phyloP scores from a whole-genome alignment of 2,888 invertebrate species.

The Eudemis profundana region DNA sequence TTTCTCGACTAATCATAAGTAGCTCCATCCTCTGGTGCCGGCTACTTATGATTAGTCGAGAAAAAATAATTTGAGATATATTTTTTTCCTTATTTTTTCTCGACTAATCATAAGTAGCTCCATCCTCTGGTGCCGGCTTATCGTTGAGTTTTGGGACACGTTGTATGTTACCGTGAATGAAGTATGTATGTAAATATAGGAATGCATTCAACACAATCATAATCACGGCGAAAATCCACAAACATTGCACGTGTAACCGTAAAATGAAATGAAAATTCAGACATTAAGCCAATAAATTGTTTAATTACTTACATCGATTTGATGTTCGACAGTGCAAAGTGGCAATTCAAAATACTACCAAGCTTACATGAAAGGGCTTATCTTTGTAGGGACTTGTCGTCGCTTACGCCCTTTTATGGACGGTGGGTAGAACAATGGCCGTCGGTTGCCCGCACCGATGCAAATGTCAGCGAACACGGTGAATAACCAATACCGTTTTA shows the following conservation, averaged over 20 bases:
- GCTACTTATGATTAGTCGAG: too few relatives aligned
- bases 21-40: too few relatives aligned
- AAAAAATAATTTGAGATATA: too few relatives aligned
- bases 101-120: too few relatives aligned
- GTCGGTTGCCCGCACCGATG: conserved; percentile 27
- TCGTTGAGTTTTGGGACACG: too few relatives aligned
- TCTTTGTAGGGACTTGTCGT: background rate
- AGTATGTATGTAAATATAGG: background rate
- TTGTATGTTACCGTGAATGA: too few relatives aligned
- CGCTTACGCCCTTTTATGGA: background rate
- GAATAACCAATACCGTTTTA: conserved; percentile 30
- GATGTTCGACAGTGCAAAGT: conserved; percentile 24
- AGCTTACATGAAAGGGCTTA: conserved; percentile 4
- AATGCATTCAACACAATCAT: conserved; percentile 4
- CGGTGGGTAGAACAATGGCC: conserved; percentile 3
- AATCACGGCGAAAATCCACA: conserved; percentile 3
- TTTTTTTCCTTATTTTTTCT: too few relatives aligned
- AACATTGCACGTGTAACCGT: conserved; percentile 23
- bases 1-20: too few relatives aligned
- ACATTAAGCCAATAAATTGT: conserved; percentile 33
- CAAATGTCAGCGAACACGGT: conserved; percentile 28
- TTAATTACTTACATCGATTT: conserved; percentile 32
- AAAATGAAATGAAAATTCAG: conserved; percentile 26
- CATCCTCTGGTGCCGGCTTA: too few relatives aligned
- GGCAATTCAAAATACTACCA: background rate